phyloP scores from a whole-genome alignment of 2,113 vertebrate genomes.

The Oreotrochilus melanogaster region DNA sequence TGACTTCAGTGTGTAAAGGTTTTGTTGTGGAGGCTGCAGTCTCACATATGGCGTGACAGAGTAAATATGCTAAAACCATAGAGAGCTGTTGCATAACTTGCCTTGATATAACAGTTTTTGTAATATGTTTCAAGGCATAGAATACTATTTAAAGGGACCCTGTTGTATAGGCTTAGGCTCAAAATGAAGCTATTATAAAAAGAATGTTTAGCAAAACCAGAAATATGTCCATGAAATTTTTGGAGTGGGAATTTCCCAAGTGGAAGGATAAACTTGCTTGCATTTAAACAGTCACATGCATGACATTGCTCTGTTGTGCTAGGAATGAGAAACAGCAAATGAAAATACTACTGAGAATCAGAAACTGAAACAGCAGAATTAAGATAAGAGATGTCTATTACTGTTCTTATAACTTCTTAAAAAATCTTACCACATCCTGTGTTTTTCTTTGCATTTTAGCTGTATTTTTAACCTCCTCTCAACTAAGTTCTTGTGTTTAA shows the following conservation, averaged over 20 bases:
- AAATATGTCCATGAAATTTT: constrained; percentile 60
- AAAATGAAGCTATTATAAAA: constrained; percentile 63
- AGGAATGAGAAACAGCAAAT: constrained; percentile 54
- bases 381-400: neutral
- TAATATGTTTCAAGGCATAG: constrained; percentile 62
- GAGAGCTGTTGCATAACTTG: constrained; percentile 56
- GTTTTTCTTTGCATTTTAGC: neutral
- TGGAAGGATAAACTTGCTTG: constrained; percentile 49
- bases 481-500: neutral
- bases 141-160: constrained; percentile 65
- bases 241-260: constrained; percentile 51
- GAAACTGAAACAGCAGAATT: constrained; percentile 31
- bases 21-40: constrained; percentile 52
- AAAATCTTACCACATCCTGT: neutral
- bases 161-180: constrained; percentile 46
- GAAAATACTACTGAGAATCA: constrained; percentile 43
- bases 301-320: constrained; percentile 40
- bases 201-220: constrained; percentile 62
- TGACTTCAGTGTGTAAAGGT: constrained; percentile 62
- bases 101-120: constrained; percentile 66
- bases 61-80: constrained; percentile 47
- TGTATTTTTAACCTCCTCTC: neutral
- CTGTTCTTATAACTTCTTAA: neutral
- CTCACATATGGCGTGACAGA: constrained; percentile 45
- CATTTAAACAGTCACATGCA: constrained; percentile 41